Percentiles rank a stretch among this genome's conserved stretches.
Evolutionary conservation across 2,113 vertebrate species (phyloP).

Genomic region (Mola mola): DNA sequence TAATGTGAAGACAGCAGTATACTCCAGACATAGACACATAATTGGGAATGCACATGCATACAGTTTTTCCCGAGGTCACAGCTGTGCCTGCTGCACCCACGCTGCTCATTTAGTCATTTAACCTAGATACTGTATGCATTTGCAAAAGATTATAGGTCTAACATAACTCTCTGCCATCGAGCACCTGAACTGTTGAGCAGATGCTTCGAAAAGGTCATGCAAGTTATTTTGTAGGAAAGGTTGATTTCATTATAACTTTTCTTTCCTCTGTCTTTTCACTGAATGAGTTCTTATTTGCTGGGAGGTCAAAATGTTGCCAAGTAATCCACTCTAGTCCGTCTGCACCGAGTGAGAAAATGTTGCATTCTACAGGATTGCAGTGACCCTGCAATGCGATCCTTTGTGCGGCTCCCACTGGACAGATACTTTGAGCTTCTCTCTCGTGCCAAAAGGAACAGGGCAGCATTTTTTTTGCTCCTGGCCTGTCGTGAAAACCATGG

Average conservation of each 20-base stretch:
- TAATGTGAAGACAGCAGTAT: constrained; percentile 51
- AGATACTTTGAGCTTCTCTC: constrained; percentile 56
- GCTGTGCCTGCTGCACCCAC: constrained; percentile 53
- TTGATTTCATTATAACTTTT: background rate
- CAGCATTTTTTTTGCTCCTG: constrained; percentile 65
- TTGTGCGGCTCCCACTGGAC: constrained; percentile 61
- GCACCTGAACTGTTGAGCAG: constrained; percentile 40
- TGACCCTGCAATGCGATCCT: constrained; percentile 76
- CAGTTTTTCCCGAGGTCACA: constrained; percentile 54
- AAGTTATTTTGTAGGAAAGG: constrained; percentile 5
- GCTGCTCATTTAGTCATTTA: constrained; percentile 55
- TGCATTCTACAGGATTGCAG: constrained; percentile 68
- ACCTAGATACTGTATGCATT: constrained; percentile 51
- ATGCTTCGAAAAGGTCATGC: constrained; percentile 26
- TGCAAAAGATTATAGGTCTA: constrained; percentile 31
- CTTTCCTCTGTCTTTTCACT: background rate
- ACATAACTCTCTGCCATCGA: constrained; percentile 42
- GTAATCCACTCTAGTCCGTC: constrained; percentile 12
- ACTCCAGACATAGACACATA: constrained; percentile 20
- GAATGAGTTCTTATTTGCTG: background rate
- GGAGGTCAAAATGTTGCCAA: background rate
- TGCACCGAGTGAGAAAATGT: constrained; percentile 45
- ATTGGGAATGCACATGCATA: constrained; percentile 20
- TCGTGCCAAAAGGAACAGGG: constrained; percentile 57
- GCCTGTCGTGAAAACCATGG: constrained; percentile 64